Evolutionary conservation across 2,797 vertebrate species (phyloP), one percentile per base, ranked within the genome.

Genomic region (Acestrorhynchus altus): DNA sequence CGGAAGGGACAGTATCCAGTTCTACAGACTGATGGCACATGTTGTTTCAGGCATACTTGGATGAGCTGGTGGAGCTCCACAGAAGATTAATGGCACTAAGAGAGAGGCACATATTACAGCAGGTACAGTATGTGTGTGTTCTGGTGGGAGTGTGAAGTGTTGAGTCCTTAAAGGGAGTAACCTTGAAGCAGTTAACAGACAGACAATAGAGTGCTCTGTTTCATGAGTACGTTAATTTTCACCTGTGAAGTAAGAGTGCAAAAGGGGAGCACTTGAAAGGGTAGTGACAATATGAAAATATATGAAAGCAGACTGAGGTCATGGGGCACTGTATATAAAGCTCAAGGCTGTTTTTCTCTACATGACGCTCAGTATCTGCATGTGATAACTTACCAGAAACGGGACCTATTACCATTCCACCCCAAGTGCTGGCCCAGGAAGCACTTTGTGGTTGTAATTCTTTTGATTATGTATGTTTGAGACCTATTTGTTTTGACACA

Each of bases 11-110:
- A 35, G 13, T 22, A 44, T 11, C 0, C 2, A 63, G 4, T 52
- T 68, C 24, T 26, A 47, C 56, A 18, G 22, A 22, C 72, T 74
- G 15, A 69, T 72, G 49, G 28, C 18, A 44, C 28, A 24, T 80
- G 70, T 79, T 42, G 8, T 81, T 78, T 86, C 90, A 99, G 98
- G 96, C 95, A 0, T 99, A 99, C 89, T 94, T 98, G 76, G 97
- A 98, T 78, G 98, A 99, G 88, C 91, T 99, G 88, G 97, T 99
- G 88, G 97, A 98, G 75, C 97, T 98, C 72, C 98, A 99, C 91
- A 96, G 96, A 92, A 93, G 97, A 88, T 92, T 99, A 89, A 99
- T 99, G 98, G 94, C 96, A 13, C 81, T 96, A 87, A 90, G 95
- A 85, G 95, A 96, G 89, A 93, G 94, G 89, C 94, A 95, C 83